A percentile compares a stretch with the other conserved stretches of the same genome.
phyloP scores from a whole-genome alignment of 2,113 vertebrate genomes.

The Catharus minimus region DNA sequence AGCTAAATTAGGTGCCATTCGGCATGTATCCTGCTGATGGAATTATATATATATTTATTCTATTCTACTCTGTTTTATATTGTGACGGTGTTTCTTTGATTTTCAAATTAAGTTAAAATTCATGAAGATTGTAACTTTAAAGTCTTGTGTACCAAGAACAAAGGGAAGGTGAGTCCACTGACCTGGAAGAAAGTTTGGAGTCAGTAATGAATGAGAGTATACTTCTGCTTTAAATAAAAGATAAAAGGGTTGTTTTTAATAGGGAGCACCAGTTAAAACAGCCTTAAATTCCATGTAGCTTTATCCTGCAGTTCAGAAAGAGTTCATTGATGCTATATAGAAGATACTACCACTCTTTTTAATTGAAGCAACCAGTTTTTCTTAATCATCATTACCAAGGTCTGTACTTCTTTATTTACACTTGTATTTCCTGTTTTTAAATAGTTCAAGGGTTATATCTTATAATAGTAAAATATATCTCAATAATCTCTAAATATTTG shows the following conservation, averaged over 20 bases:
- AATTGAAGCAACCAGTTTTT: neutral
- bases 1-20: neutral
- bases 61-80: neutral
- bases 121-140: neutral
- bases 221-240: neutral
- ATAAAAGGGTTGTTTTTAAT: neutral
- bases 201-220: neutral
- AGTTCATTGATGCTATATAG: neutral
- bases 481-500: neutral
- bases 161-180: neutral
- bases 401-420: neutral
- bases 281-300: neutral
- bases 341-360: neutral
- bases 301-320: neutral
- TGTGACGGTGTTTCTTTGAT: neutral
- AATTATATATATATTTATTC: neutral
- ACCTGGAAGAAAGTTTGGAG: neutral
- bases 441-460: neutral
- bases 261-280: neutral
- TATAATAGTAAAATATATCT: neutral
- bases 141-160: neutral
- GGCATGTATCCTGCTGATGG: neutral
- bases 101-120: neutral
- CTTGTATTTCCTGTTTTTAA: neutral
- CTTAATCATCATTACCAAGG: neutral